Conservation (phyloP, 1,140 invertebrate genomes). For the Magallana angulata region DNA sequence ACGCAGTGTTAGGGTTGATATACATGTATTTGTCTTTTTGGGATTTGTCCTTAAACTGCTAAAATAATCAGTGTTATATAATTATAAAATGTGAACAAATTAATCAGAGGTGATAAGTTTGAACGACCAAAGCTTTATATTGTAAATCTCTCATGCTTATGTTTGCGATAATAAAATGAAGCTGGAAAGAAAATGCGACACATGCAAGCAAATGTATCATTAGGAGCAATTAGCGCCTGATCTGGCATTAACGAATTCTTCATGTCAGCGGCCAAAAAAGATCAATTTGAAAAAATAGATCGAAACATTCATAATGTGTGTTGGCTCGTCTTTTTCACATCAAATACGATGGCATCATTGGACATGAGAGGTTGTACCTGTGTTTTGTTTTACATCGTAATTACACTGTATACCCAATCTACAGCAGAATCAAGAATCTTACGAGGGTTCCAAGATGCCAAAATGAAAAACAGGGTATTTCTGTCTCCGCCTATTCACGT, state of each 20-base stretch:
- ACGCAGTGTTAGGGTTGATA: too few relatives aligned
- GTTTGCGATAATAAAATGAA: too few relatives aligned
- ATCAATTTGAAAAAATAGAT: slow-evolving; percentile 20
- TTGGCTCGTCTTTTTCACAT: background rate
- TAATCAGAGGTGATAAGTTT: too few relatives aligned
- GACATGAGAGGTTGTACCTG: background rate
- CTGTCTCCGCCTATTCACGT: background rate
- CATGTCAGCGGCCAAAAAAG: background rate
- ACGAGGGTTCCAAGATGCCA: slow-evolving; percentile 4
- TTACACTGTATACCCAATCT: slow-evolving; percentile 5
- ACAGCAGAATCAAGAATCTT: background rate
- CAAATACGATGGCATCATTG: background rate
- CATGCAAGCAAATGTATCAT: background rate
- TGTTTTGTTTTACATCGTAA: background rate
- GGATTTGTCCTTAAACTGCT: too few relatives aligned
- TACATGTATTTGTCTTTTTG: too few relatives aligned
- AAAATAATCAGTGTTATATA: too few relatives aligned
- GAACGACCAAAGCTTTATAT: background rate
- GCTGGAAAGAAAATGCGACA: too few relatives aligned
- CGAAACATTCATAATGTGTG: background rate
- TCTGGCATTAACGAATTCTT: background rate
- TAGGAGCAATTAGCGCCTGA: background rate
- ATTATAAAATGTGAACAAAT: too few relatives aligned
- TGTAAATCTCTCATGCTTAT: background rate
- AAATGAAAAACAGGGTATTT: slow-evolving; percentile 11